These are phyloP conservation scores for Gulo gulo DNA, from an alignment of 2,113 vertebrate genomes.

Conservation along the genomic window DNA sequence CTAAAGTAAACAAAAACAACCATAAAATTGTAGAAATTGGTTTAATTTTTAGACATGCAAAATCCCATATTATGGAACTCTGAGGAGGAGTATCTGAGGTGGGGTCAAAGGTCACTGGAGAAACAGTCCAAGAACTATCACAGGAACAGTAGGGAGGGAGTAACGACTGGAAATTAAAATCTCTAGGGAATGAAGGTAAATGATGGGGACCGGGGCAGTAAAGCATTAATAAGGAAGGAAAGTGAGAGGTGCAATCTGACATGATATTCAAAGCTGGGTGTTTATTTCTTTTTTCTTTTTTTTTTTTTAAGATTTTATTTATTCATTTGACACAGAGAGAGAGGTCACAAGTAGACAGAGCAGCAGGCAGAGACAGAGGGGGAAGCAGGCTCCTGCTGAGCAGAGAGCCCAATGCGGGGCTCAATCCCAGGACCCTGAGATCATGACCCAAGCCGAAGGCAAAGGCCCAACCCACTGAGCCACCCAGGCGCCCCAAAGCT, in stretches of 20 bases:
- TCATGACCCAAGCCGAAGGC: no score
- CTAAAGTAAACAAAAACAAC: not conserved
- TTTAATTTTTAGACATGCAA: not conserved
- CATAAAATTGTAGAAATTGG: not conserved
- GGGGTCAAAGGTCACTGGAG: not conserved
- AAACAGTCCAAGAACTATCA: not conserved
- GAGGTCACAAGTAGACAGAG: no score
- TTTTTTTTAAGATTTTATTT: no score
- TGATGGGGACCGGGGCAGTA: not conserved
- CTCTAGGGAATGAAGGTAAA: not conserved
- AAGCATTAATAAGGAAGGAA: not conserved
- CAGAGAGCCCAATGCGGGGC: no score
- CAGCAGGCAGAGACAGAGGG: no score
- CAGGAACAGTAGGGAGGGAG: not conserved
- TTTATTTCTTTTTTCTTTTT: no score
- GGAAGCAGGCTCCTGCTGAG: no score
- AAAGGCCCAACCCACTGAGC: no score
- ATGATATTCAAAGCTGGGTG: not conserved
- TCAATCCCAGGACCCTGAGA: no score
- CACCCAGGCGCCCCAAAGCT: not conserved
- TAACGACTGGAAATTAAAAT: not conserved
- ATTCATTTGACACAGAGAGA: no score
- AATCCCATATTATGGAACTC: fast-evolving
- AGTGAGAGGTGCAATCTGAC: no score
- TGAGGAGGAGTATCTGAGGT: not conserved